Evolutionary conservation across 1,140 invertebrate genomes (phyloP), one percentile per base, ranked within the genome.

Genomic region (Bombus balteatus): DNA sequence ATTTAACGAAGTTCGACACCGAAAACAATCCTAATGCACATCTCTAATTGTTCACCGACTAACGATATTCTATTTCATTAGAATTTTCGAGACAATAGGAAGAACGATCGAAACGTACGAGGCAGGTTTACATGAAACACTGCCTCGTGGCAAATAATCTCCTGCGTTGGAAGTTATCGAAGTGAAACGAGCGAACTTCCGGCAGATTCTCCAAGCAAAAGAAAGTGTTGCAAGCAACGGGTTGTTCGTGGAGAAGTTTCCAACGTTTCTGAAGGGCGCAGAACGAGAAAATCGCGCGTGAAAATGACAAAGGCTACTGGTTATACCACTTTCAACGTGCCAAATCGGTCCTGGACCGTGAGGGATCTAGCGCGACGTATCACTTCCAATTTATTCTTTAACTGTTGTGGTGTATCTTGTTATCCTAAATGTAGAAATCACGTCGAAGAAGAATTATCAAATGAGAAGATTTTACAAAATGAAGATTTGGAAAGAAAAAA

Each of bases 291-390:
- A 53, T 68, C 10, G 18, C 22, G 22, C 9, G 41, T 41, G 25
- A 81, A 76, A 22, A 90, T 92, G 89, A 70, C 71, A 8, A 87
- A 83, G 22, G 32, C n/a, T 62, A 57, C 83, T 25, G 75, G 84
- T 53, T 92, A 92, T 18, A 85, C 86, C 18, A 90, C 85, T 77
- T 92, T 92, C 86, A 85, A 90, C 68, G 34, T 74, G 68, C 41
- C 75, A 0, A 74, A 84, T 59, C 72, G 53, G 41, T 87, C 87
- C 3, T 78, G 77, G 62, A 73, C 84, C 1, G 37, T 9, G 37
- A 66, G 68, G 70, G 70, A 90, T 87, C 78, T 89, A 47, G 71
- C 70, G 59, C 87, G 82, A 86, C 83, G 72, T 32, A 34, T 92
- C 25, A 75, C 76, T 76, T 83, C 83, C 9, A 85, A 43, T 53